phyloP scores from a whole-genome alignment of 2,888 invertebrate species.

The Carabus problematicus region DNA sequence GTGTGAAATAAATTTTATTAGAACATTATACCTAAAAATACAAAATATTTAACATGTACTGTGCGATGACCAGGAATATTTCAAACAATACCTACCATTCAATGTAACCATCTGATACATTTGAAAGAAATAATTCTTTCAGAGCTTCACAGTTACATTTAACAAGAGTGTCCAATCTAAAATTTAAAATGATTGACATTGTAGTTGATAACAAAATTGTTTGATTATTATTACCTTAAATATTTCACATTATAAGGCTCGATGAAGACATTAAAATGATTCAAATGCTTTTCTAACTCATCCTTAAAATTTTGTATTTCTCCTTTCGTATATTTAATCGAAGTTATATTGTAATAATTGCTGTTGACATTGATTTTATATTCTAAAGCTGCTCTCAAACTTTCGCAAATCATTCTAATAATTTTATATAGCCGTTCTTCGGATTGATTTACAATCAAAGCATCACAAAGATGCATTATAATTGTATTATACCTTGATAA shows the following conservation, averaged over 20 bases:
- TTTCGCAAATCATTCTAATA: constrained; percentile 1
- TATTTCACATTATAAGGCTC: background rate
- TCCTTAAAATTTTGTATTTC: background rate
- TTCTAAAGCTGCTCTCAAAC: background rate
- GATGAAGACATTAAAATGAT: background rate
- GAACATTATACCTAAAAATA: constrained; percentile 2
- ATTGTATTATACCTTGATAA: background rate
- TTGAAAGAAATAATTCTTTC: background rate
- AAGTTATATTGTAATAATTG: background rate
- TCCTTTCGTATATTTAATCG: background rate
- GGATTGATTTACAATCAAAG: background rate
- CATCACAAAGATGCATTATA: background rate
- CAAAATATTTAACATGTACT: background rate
- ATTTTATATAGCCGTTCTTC: background rate
- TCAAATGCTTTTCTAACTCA: background rate
- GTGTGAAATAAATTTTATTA: background rate
- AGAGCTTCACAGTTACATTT: background rate
- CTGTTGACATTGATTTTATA: background rate
- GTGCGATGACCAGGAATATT: background rate
- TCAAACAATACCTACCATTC: background rate
- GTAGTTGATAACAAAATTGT: background rate
- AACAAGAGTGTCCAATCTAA: constrained; percentile 6
- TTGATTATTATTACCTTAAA: background rate
- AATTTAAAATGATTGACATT: background rate
- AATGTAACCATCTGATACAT: background rate